Conservation (phyloP, 2,797 vertebrate genomes). For the Sarcophilus harrisii region DNA sequence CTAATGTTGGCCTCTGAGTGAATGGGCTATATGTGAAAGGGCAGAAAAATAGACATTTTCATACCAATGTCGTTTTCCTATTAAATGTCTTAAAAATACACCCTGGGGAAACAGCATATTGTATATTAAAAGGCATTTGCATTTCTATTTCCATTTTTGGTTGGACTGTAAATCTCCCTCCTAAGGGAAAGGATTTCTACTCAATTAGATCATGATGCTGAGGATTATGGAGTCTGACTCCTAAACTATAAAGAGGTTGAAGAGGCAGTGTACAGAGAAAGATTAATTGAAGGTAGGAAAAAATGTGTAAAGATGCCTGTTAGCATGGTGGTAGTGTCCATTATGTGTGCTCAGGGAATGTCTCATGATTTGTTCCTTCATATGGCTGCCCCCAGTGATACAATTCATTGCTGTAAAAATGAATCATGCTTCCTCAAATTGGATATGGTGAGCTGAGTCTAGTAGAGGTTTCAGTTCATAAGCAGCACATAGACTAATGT, state of each 20-base stretch:
- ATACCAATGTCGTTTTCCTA: slow-evolving; percentile 45
- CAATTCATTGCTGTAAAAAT: slow-evolving; percentile 74
- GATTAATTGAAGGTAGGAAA: slow-evolving; percentile 6
- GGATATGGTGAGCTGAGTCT: slow-evolving; percentile 23
- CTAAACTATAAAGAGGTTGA: slow-evolving; percentile 65
- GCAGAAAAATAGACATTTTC: slow-evolving; percentile 44
- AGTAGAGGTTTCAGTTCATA: not conserved
- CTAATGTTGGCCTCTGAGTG: not conserved
- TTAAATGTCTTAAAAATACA: slow-evolving; percentile 50
- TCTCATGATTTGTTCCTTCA: slow-evolving; percentile 29
- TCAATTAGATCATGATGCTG: slow-evolving; percentile 64
- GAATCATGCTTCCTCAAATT: slow-evolving; percentile 69
- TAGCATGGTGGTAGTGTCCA: not conserved
- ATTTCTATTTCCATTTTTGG: slow-evolving; percentile 55
- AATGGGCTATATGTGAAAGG: slow-evolving; percentile 31
- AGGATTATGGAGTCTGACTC: slow-evolving; percentile 64
- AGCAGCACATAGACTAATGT: not conserved
- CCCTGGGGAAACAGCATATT: slow-evolving; percentile 19
- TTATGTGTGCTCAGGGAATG: not conserved
- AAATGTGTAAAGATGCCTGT: not conserved
- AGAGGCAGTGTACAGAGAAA: slow-evolving; percentile 39
- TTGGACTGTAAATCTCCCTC: slow-evolving; percentile 54
- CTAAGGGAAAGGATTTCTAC: slow-evolving; percentile 45
- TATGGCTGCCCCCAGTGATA: not conserved
- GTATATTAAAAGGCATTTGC: slow-evolving; percentile 45